These are phyloP conservation scores for Lordiphosa fenestrarum DNA, from an alignment of 2,888 invertebrate genomes.

Conservation along the genomic window DNA sequence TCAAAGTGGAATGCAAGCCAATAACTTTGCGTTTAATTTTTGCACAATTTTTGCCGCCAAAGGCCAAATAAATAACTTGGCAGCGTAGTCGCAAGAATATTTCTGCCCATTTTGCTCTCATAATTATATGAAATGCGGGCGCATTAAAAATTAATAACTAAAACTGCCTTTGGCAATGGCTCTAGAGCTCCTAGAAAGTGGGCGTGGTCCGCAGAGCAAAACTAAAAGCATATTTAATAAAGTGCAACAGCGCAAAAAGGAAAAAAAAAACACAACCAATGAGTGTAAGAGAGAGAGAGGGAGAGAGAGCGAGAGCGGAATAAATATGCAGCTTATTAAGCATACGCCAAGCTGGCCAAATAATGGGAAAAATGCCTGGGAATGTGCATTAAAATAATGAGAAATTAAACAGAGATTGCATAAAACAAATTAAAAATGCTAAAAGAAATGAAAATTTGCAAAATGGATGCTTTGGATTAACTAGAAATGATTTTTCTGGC, in stretches of 20 bases:
- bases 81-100: slow-evolving; percentile 9
- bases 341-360: slow-evolving; percentile 31
- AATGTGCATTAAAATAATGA: slow-evolving; percentile 40
- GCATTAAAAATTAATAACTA: slow-evolving; percentile 72
- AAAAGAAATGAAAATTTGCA: neutral
- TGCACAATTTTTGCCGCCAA: slow-evolving; percentile 56
- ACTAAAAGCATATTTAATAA: slow-evolving; percentile 58
- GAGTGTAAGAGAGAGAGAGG: neutral
- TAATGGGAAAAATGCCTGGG: slow-evolving; percentile 24
- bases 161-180: slow-evolving; percentile 50
- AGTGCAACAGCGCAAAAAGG: slow-evolving; percentile 42
- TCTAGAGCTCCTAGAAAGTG: neutral
- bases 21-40: slow-evolving; percentile 61
- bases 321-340: slow-evolving; percentile 32
- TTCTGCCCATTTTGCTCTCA: slow-evolving; percentile 16
- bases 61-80: slow-evolving; percentile 68
- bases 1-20: slow-evolving; percentile 41
- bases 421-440: slow-evolving; percentile 1
- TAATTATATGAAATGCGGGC: slow-evolving; percentile 65
- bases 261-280: slow-evolving; percentile 32
- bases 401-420: slow-evolving; percentile 31
- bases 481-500: too few relatives aligned
- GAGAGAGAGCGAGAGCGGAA: neutral
- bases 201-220: slow-evolving; percentile 8
- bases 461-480: too few relatives aligned